phyloP scores from a whole-genome alignment of 2,797 vertebrate genomes.

The Pantherophis vulpinus region DNA sequence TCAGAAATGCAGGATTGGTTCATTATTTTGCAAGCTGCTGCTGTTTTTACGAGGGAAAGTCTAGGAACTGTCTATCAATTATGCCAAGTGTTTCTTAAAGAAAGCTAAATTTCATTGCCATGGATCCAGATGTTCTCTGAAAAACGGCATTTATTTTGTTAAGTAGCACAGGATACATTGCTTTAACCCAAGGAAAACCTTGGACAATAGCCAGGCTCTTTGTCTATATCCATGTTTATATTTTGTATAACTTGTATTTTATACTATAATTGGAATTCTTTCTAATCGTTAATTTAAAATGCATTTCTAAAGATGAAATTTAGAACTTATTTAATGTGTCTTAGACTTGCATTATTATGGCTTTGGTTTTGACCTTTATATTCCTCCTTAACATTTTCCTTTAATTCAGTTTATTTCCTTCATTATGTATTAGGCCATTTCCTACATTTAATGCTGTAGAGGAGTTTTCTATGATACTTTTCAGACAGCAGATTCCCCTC shows the following conservation, averaged over 20 bases:
- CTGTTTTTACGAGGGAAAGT: not conserved
- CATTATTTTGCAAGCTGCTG: fast-evolving
- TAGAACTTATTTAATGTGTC: not conserved
- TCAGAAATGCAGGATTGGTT: not conserved
- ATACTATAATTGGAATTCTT: not conserved
- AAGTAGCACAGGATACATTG: not conserved
- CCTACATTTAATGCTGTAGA: not conserved
- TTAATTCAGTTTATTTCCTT: not conserved
- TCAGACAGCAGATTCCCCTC: not conserved
- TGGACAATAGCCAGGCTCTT: not conserved
- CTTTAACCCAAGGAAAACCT: not conserved
- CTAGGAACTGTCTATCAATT: not conserved
- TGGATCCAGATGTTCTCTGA: not conserved
- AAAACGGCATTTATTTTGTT: not conserved
- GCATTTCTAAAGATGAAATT: not conserved
- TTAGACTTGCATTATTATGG: not conserved
- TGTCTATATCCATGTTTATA: not conserved
- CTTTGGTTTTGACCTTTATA: not conserved
- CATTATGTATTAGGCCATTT: not conserved
- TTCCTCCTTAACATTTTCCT: not conserved
- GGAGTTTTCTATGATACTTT: not conserved
- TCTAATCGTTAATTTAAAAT: not conserved
- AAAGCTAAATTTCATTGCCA: not conserved
- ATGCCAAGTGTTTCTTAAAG: not conserved
- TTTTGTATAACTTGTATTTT: not conserved